Base-by-base conservation (phyloP, 2,888 invertebrate genomes). In the Mesochorus sp. region DNA sequence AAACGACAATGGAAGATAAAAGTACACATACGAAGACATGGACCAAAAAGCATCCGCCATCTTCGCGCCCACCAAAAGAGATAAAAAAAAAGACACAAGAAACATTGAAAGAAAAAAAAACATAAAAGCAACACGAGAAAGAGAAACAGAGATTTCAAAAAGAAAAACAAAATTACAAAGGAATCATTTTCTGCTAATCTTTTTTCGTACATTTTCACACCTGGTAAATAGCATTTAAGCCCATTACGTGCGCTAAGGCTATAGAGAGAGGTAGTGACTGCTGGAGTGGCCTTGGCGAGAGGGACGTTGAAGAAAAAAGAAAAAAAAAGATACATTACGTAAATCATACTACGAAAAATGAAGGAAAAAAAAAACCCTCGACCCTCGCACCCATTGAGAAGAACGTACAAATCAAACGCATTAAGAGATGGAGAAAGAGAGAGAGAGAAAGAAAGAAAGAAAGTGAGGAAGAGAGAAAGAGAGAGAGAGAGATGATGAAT, bases 341-440 rank as follows among this genome's bases (percentile, higher is more conserved):
- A 24, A 21, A n/a, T 6, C 19, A n/a, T n/a, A n/a, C n/a, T n/a
- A 26, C 21, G 26, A 31, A 49, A 51, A 61, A 28, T 37, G 66
- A 66, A 53, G 44, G 59, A 74, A 76, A 28, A 68, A 14, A 80
- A 66, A 70, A 61, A 81, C 83, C 44, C 73, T 57, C 64, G 44
- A 61, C 86, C 86, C 85, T 87, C 87, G 88, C 87, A 87, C 85
- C 85, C 86, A 71, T 88, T 87, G 86, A 82, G 86, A 87, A 79
- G 85, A 88, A 87, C 89, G 90, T 90, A 90, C 90, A 90, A 90
- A 90, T 89, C 86, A 87, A 87, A 87, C 84, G 84, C 83, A 85
- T 82, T 83, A 83, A 84, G 81, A 84, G 82, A 61, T 77, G 77
- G 80, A 81, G 80, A 68, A 64, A 80, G 81, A 81, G 70, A 81